Evolutionary conservation across 2,888 invertebrate species (phyloP), one percentile per base, ranked within the genome.

Genomic region (Pammene aurita): DNA sequence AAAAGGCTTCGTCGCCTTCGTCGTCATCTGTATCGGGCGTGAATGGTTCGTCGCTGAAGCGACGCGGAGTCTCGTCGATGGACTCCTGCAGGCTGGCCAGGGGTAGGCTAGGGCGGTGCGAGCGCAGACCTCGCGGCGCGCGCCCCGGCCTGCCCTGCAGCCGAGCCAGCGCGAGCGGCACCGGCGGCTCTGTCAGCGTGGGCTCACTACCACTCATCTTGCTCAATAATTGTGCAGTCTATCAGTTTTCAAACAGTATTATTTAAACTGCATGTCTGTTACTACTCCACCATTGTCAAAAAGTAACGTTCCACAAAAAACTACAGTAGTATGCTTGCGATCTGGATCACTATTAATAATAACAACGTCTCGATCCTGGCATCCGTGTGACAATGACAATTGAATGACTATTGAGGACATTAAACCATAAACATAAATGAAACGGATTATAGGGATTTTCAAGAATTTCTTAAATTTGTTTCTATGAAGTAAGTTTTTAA

Each of bases 101-200:
- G 72, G 87, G 90, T 74, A 92, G 80, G 76, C 91, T 92, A 60
- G 91, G 89, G 66, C 92, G 85, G 73, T 88, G 91, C 63, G 82
- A 72, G 74, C 90, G 89, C 77, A 85, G 72, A 58, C 81, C 92
- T 75, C 84, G 86, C 72, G 78, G 80, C 76, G 78, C 74, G 35
- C 84, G 92, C 78, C 81, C 84, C 26, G 86, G 82, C 71, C 87
- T 83, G 65, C 81, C 84, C 76, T 87, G 92, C 71, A 87, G 82
- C 72, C 92, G 83, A 73, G 92, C 88, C 79, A 92, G 81, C 66
- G 92, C 91, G 81, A 92, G 78, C 66, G 92, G 90, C 81, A 92
- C 92, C 72, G 92, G 92, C 73, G 92, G 89, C 84, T 92, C 92
- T 67, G 91, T 90, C 77, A 92, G 72, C 64, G 92, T 92, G 58